Conservation (phyloP, 2,113 vertebrate species). For the Gymnogyps californianus region DNA sequence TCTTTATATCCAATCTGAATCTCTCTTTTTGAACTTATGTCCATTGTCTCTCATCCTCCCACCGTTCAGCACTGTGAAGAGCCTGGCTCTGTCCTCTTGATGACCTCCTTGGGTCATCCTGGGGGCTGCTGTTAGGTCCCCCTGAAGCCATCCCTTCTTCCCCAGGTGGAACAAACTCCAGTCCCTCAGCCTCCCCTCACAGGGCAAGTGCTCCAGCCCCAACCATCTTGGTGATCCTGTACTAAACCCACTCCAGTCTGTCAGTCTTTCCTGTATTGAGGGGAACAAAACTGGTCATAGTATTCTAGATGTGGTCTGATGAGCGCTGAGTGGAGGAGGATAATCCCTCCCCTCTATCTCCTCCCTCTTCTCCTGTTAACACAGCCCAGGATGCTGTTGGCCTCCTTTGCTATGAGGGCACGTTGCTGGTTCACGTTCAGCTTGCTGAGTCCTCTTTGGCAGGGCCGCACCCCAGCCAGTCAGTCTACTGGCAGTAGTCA, state of each 20-base stretch:
- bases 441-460: not conserved
- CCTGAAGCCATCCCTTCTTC: not conserved
- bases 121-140: not conserved
- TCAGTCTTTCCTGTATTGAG: not conserved
- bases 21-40: not conserved
- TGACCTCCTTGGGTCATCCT: not conserved
- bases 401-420: not conserved
- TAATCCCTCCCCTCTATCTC: not conserved
- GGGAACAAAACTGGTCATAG: not conserved
- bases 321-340: not conserved
- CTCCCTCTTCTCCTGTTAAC: not conserved
- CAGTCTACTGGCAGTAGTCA: not conserved
- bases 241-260: not conserved
- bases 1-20: not conserved
- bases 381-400: not conserved
- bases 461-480: not conserved
- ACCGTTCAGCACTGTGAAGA: not conserved
- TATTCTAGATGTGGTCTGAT: not conserved
- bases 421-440: not conserved
- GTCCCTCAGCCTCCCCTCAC: not conserved
- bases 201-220: not conserved
- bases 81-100: not conserved
- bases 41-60: not conserved
- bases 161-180: not conserved
- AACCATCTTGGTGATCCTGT: not conserved